Evolutionary conservation across 2,113 vertebrate species (phyloP), one percentile per base, ranked within the genome.

Genomic region (Tympanuchus pallidicinctus): DNA sequence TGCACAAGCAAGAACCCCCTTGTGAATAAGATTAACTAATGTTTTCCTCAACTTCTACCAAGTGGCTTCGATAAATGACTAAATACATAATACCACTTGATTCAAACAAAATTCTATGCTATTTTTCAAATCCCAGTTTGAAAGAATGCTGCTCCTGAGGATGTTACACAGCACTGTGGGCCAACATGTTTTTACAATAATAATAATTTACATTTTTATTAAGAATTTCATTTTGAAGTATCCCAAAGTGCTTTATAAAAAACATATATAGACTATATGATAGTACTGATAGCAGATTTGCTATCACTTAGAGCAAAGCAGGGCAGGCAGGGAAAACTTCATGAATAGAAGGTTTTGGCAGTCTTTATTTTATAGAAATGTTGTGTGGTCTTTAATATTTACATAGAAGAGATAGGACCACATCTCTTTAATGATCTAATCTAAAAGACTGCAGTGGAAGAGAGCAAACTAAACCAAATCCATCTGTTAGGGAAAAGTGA

Each of bases 41-140:
- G 64, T 92, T 92, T 94, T 88, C 36, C 75, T 42, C 69, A 80
- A 60, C 60, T 82, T 87, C 86, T 85, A 82, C 56, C 64, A 73
- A 94, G 60, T 88, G 79, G 67, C 75, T 82, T 93, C 76, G 60
- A 90, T 93, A 91, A 96, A 86, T 81, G 21, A 67, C 82, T 93
- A 96, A 93, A 80, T 89, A 77, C 52, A 77, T 91, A 91, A 92
- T 77, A 71, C 19, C 82, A 88, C 95, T 97, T 96, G 93, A 97
- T 95, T 97, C 93, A 94, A 90, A 84, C 67, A 94, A 92, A 97
- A 93, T 96, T 97, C 82, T 81, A 81, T 92, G 94, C 48, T 92
- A 18, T 86, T 93, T 93, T 97, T 96, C 82, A 96, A 97, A 96
- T 97, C 88, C 90, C 93, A 89, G 82, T 87, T 89, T 93, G 88